Evolutionary conservation across 2,888 invertebrate genomes (phyloP), one percentile per base, ranked within the genome.

Genomic region (Drosophila limbata): DNA sequence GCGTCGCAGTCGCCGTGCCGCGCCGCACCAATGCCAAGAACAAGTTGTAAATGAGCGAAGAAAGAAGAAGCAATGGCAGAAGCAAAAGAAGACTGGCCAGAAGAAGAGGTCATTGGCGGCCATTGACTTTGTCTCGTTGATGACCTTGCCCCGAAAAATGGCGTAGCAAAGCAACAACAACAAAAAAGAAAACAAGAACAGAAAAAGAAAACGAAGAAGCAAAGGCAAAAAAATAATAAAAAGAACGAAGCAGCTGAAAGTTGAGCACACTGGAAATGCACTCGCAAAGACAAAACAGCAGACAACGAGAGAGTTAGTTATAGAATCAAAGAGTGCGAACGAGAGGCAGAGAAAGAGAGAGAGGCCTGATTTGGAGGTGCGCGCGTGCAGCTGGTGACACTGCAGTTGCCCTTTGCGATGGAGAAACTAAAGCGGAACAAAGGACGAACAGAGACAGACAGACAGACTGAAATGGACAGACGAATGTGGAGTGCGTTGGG

Each of bases 61-160:
- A 66, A 62, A 66, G 45, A 60, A 69, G 71, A 35, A 17, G 48
- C 62, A 45, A 17, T 13, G 37, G 44, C 21, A 63, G 19, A 45
- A 63, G 63, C 52, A 64, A 62, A 64, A 31, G 69, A 74, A 72
- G 68, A 70, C 72, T 77, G 72, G 57, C 72, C 68, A 79, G 66
- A 72, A 77, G 90, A 88, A 91, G 91, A 91, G 92, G 92, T 92
- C 92, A 92, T 89, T 91, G 79, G 84, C 90, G 92, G 92, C 81
- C 92, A 89, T 91, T 92, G 92, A 92, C 92, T 92, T 91, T 91
- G 92, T 92, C 92, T 92, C 90, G 89, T 70, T 90, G 90, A 91
- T 92, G 92, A 92, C 92, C 92, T 92, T 92, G 92, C 89, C 90
- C 92, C 92, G 91, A 92, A 92, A 92, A 92, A 90, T 88, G 90